Conservation (phyloP, 2,888 invertebrate species). For the Pachymerium ferrugineum region DNA sequence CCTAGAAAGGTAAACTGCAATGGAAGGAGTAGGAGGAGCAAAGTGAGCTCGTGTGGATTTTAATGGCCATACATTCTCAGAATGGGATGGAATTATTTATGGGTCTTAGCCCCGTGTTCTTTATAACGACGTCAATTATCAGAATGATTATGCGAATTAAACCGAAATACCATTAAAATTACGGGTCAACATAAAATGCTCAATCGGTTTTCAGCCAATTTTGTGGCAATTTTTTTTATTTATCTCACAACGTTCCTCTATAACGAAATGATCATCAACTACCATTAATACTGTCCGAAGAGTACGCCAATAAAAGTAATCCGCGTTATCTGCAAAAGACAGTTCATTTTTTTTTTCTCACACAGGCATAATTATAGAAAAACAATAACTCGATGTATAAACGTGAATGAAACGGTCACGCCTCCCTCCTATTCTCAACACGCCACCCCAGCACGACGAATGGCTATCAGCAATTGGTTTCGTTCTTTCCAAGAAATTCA, state of each 20-base stretch:
- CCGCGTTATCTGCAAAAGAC: background rate
- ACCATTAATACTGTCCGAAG: background rate
- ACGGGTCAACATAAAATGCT: slow-evolving; percentile 22
- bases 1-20: background rate
- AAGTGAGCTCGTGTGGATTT: slow-evolving; percentile 10
- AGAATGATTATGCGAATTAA: slow-evolving; percentile 22
- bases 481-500: slow-evolving; percentile 18
- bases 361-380: slow-evolving; percentile 15
- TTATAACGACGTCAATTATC: slow-evolving; percentile 25
- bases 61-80: slow-evolving; percentile 17
- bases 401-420: background rate
- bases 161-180: slow-evolving; percentile 23
- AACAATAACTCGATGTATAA: background rate
- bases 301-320: background rate
- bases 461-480: background rate
- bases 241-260: background rate
- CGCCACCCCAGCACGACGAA: background rate
- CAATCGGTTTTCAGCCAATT: slow-evolving; percentile 24
- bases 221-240: background rate
- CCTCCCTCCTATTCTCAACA: background rate
- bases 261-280: background rate
- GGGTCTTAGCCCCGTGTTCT: slow-evolving; percentile 2
- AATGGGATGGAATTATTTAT: slow-evolving; percentile 18
- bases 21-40: background rate
- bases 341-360: background rate